These are phyloP conservation scores for Rugalucina vietnamica DNA, from an alignment of 2,888 invertebrate species.

Conservation along the genomic window DNA sequence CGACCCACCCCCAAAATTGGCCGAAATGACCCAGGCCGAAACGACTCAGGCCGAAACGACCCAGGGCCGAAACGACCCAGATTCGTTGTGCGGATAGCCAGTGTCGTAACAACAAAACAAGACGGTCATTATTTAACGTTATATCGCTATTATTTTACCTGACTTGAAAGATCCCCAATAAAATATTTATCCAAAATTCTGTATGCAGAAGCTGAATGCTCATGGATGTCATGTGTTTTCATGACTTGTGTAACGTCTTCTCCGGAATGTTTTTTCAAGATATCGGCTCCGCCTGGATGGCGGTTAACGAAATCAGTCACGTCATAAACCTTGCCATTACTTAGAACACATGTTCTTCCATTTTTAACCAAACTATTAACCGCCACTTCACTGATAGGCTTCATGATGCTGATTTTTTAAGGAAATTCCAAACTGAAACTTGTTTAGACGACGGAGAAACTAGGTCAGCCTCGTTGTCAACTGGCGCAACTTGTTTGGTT, in stretches of 20 bases:
- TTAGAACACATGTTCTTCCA: constrained; percentile 67
- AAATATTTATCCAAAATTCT: constrained; percentile 76
- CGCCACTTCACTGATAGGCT: constrained; percentile 39
- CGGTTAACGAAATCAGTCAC: constrained; percentile 77
- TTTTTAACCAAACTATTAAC: constrained; percentile 60
- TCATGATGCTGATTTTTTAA: constrained; percentile 33
- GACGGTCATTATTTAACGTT: too few species aligned
- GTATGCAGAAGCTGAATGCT: constrained; percentile 77
- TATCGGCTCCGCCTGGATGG: constrained; percentile 78
- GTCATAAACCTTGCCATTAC: constrained; percentile 74
- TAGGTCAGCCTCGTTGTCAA: constrained; percentile 42
- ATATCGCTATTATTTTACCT: neutral
- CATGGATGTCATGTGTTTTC: constrained; percentile 68
- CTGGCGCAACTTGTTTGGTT: constrained; percentile 23
- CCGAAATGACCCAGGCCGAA: too few species aligned
- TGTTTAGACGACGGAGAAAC: constrained; percentile 21
- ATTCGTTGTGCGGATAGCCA: too few species aligned
- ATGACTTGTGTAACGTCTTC: constrained; percentile 75
- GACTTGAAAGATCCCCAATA: constrained; percentile 69
- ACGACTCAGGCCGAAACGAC: too few species aligned
- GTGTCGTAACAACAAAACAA: too few species aligned
- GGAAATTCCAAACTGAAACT: neutral
- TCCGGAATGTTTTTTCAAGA: constrained; percentile 71
- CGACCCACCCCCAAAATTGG: too few species aligned
- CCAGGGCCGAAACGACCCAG: too few species aligned